Evolutionary conservation across 2,113 vertebrate genomes (phyloP).

Genomic region (Alethe diademata): DNA sequence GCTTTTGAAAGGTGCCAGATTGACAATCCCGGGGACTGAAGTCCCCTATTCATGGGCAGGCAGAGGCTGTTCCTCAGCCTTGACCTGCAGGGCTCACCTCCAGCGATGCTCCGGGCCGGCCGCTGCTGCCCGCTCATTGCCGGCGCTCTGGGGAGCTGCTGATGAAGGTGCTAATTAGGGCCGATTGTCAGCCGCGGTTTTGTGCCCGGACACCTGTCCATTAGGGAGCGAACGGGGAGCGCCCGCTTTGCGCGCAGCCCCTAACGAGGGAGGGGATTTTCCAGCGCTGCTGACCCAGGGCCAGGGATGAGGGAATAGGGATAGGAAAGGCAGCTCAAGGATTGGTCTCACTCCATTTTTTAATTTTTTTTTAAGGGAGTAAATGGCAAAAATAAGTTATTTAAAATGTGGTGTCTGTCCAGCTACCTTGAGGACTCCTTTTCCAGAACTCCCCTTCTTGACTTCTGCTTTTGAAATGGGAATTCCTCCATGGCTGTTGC

Average conservation of each 20-base stretch:
- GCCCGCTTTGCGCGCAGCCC: background rate
- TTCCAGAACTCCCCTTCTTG: background rate
- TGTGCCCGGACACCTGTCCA: slow-evolving; percentile 56
- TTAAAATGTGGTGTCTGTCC: background rate
- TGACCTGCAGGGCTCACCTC: slow-evolving; percentile 50
- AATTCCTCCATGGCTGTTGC: background rate
- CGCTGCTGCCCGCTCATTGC: no score
- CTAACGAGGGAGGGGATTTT: background rate
- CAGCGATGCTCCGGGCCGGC: background rate
- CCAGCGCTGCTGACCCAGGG: background rate
- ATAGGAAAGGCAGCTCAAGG: background rate
- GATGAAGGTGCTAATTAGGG: slow-evolving; percentile 60
- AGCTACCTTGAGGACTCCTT: background rate
- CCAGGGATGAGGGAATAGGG: background rate
- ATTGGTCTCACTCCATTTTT: background rate
- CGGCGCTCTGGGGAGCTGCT: slow-evolving; percentile 40
- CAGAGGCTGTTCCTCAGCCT: slow-evolving; percentile 43
- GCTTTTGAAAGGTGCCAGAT: slow-evolving; percentile 61
- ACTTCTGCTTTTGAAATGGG: background rate
- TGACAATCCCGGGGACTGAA: slow-evolving; percentile 7
- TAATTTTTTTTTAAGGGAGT: background rate
- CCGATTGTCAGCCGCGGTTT: slow-evolving; percentile 1
- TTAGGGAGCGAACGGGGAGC: background rate
- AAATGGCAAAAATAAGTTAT: background rate
- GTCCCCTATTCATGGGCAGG: slow-evolving; percentile 20